Evolutionary conservation across 2,888 invertebrate species (phyloP).

Genomic region (Lepidocyrtinus sp.): DNA sequence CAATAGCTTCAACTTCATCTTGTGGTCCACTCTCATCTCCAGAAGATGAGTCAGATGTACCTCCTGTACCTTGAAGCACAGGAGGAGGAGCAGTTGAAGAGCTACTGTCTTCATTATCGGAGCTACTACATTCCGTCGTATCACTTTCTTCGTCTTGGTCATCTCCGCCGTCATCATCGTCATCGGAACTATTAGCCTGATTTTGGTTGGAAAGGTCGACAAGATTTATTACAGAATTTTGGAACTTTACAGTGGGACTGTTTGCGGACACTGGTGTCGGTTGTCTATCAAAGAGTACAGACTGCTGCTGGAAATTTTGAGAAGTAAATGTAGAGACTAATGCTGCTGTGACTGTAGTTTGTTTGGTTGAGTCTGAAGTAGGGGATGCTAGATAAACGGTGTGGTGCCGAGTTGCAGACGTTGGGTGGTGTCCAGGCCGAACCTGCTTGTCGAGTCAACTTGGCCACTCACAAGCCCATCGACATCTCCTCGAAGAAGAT

Average conservation of each 20-base stretch:
- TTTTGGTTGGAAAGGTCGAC: slow-evolving; percentile 39
- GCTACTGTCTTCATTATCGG: slow-evolving; percentile 52
- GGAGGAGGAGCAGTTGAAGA: slow-evolving; percentile 23
- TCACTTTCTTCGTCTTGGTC: slow-evolving; percentile 63
- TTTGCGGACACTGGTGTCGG: too few species aligned
- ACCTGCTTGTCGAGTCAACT: slow-evolving; percentile 86
- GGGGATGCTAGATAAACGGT: slow-evolving; percentile 69
- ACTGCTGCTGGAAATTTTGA: slow-evolving; percentile 31
- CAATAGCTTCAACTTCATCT: too few species aligned
- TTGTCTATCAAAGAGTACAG: too few species aligned
- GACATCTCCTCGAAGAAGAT: slow-evolving; percentile 74
- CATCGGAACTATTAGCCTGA: slow-evolving; percentile 47
- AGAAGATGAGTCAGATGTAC: slow-evolving; percentile 11
- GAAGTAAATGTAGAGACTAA: slow-evolving; percentile 31
- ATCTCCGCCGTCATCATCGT: slow-evolving; percentile 56
- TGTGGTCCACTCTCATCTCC: too few species aligned
- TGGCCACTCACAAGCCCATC: slow-evolving; percentile 96
- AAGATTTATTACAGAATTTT: slow-evolving; percentile 50
- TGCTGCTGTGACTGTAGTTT: slow-evolving; percentile 34
- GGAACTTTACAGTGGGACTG: too few species aligned
- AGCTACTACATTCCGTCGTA: slow-evolving; percentile 61
- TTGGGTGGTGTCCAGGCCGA: slow-evolving; percentile 53
- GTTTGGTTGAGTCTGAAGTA: slow-evolving; percentile 36
- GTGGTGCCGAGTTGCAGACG: slow-evolving; percentile 62
- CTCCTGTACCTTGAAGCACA: neutral